Conservation (phyloP, 2,888 invertebrate species). For the Ypsolopha scabrella region DNA sequence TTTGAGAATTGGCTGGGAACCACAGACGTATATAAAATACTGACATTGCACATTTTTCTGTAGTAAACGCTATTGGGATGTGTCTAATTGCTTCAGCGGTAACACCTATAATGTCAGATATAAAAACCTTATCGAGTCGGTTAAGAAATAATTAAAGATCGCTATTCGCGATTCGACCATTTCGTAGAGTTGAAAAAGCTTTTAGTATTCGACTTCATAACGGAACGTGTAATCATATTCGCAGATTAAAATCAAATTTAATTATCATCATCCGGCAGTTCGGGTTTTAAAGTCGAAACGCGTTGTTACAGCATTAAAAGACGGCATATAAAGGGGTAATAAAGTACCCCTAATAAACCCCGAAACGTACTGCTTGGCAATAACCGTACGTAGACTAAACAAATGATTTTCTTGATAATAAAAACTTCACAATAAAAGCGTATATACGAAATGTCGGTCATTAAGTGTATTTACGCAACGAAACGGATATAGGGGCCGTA, state of each 20-base stretch:
- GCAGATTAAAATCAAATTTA: slow-evolving; percentile 56
- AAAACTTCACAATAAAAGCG: slow-evolving; percentile 68
- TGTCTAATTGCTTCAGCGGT: slow-evolving; percentile 12
- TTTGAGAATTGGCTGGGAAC: slow-evolving; percentile 28
- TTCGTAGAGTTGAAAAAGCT: slow-evolving; percentile 32
- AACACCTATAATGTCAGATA: slow-evolving; percentile 18
- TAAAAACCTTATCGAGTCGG: slow-evolving; percentile 26
- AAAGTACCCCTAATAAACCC: slow-evolving; percentile 64
- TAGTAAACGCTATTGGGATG: background rate
- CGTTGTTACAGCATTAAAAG: slow-evolving; percentile 42
- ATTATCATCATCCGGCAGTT: slow-evolving; percentile 46
- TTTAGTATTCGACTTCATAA: slow-evolving; percentile 33
- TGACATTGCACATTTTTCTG: background rate
- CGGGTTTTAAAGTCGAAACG: slow-evolving; percentile 34
- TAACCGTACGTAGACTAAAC: slow-evolving; percentile 67
- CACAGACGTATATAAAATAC: slow-evolving; percentile 19
- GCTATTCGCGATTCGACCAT: slow-evolving; percentile 28
- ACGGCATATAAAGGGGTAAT: slow-evolving; percentile 49
- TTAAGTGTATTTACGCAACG: slow-evolving; percentile 67
- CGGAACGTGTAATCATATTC: slow-evolving; percentile 44
- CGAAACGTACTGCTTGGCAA: slow-evolving; percentile 54
- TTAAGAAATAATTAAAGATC: slow-evolving; percentile 38
- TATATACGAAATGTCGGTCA: slow-evolving; percentile 66
- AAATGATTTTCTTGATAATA: slow-evolving; percentile 66
- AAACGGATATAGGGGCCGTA: slow-evolving; percentile 65